Percentiles rank a stretch among this genome's conserved stretches.
Conservation (phyloP, 2,113 vertebrate genomes). For the Oophaga pumilio region DNA sequence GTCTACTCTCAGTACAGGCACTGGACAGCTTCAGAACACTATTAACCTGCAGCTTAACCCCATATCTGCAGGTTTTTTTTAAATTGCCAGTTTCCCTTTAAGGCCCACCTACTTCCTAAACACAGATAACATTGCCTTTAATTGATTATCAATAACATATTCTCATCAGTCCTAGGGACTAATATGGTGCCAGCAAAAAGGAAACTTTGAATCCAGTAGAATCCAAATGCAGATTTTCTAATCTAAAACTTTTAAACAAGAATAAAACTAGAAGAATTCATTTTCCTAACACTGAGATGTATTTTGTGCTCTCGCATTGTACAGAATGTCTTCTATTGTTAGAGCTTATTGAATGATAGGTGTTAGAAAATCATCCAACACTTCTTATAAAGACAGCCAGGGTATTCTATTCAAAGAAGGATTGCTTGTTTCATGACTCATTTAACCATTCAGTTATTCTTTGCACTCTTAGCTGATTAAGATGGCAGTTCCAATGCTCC, state of each 20-base stretch:
- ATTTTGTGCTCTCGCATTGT: not conserved
- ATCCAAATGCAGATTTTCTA: too few species aligned
- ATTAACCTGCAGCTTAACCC: too few species aligned
- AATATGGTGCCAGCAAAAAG: too few species aligned
- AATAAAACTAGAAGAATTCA: not conserved
- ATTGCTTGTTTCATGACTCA: not conserved
- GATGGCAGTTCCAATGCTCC: not conserved
- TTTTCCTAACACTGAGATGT: not conserved
- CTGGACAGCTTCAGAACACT: too few species aligned
- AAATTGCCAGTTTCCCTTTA: too few species aligned
- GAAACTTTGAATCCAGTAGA: too few species aligned
- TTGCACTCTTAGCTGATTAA: not conserved
- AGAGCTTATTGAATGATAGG: not conserved
- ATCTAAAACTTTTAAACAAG: not conserved
- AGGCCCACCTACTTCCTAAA: too few species aligned
- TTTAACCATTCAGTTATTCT: not conserved
- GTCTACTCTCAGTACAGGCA: too few species aligned
- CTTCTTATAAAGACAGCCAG: not conserved
- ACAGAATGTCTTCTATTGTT: not conserved
- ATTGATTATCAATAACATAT: too few species aligned
- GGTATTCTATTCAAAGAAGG: not conserved
- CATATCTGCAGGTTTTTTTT: too few species aligned
- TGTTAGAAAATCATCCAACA: not conserved
- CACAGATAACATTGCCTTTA: too few species aligned
- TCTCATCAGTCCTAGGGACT: too few species aligned